phyloP scores from a whole-genome alignment of 2,113 vertebrate species.

The Pomatostomus ruficeps region DNA sequence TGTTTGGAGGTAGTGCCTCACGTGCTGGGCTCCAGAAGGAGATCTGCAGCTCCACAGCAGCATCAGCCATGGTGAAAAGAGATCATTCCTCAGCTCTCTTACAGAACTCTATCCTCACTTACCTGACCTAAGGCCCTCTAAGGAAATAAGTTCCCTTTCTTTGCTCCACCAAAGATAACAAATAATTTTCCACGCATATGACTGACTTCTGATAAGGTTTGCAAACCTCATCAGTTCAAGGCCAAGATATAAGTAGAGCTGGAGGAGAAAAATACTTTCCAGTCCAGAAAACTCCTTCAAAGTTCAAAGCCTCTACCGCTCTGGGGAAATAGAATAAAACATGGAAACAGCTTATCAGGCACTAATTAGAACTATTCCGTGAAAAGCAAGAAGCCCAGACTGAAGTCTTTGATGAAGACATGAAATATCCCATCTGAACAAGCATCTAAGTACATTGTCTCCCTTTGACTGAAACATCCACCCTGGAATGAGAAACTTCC shows the following conservation, averaged over 20 bases:
- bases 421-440: not conserved
- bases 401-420: not conserved
- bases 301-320: not conserved
- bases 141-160: not conserved
- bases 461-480: not conserved
- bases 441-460: not conserved
- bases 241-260: not conserved
- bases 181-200: not conserved
- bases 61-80: not conserved
- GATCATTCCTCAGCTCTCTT: not conserved
- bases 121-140: not conserved
- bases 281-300: not conserved
- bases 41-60: not conserved
- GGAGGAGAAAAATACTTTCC: not conserved
- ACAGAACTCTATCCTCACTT: not conserved
- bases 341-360: not conserved
- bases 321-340: not conserved
- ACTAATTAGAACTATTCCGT: not conserved
- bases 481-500: not conserved
- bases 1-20: not conserved
- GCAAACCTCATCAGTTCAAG: not conserved
- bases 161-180: not conserved
- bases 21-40: not conserved
- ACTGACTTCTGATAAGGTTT: not conserved
- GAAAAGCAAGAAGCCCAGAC: not conserved